These are phyloP conservation scores for Theristicus caerulescens DNA, from an alignment of 2,113 vertebrate genomes.

Conservation along the genomic window DNA sequence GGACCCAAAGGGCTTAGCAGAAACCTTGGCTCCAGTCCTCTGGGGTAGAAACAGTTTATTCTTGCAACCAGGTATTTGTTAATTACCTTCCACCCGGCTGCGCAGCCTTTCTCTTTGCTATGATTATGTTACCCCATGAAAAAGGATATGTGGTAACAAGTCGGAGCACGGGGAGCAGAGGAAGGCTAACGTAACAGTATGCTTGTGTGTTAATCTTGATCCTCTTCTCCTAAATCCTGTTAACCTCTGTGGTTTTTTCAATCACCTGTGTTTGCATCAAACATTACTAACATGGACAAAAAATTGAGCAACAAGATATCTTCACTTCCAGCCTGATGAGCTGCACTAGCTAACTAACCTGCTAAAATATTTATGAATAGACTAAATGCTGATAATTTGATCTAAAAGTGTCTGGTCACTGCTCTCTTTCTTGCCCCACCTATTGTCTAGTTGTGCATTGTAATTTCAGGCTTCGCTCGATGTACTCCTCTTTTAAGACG, in stretches of 20 bases:
- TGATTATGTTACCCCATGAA: conserved; percentile 18
- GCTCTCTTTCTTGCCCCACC: not conserved
- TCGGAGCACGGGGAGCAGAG: not conserved
- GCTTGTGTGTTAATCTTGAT: not conserved
- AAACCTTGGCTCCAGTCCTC: not conserved
- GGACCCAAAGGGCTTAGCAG: not conserved
- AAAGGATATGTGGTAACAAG: conserved; percentile 25
- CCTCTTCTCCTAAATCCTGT: conserved; percentile 49
- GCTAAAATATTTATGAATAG: not conserved
- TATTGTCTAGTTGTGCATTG: not conserved
- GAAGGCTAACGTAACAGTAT: conserved; percentile 31
- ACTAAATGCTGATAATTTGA: not conserved
- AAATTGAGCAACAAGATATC: not conserved
- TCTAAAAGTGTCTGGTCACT: not conserved
- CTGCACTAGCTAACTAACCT: not conserved
- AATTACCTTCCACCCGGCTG: not conserved
- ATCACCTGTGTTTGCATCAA: not conserved
- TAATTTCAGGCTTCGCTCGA: not conserved
- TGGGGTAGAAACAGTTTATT: not conserved
- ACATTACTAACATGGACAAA: not conserved
- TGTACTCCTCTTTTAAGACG: not conserved
- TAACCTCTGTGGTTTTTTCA: not conserved
- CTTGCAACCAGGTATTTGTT: not conserved
- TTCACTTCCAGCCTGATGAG: not conserved
- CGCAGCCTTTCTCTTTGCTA: not conserved